Conservation (phyloP, 2,113 vertebrate species). For the Ginglymostoma cirratum region DNA sequence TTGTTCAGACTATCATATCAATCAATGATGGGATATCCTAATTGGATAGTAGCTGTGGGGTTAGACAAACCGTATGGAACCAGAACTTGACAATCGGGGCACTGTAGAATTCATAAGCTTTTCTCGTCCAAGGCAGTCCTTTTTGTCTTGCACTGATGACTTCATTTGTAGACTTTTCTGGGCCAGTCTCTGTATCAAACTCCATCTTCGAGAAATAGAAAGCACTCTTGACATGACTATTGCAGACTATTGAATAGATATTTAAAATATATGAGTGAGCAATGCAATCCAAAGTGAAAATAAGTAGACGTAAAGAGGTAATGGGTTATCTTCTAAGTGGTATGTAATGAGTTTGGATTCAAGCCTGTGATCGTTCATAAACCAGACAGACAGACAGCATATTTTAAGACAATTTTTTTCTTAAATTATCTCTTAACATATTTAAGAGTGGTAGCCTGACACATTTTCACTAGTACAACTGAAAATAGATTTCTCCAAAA, state of each 20-base stretch:
- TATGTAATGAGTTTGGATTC: neutral
- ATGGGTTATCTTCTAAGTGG: neutral
- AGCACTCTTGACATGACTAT: neutral
- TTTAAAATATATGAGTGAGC: neutral
- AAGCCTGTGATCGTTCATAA: neutral
- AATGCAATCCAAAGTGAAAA: neutral
- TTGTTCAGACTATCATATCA: neutral
- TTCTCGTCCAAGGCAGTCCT: slow-evolving; percentile 62
- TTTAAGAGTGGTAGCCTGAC: neutral
- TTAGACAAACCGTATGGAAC: slow-evolving; percentile 83
- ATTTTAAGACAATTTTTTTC: neutral
- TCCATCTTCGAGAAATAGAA: slow-evolving; percentile 48
- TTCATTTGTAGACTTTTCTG: slow-evolving; percentile 44
- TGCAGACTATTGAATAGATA: slow-evolving; percentile 7
- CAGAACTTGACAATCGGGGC: slow-evolving; percentile 98
- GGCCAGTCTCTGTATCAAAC: slow-evolving; percentile 67
- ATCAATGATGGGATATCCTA: neutral
- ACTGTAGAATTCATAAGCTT: slow-evolving; percentile 85
- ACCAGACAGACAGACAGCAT: neutral
- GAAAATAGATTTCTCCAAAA: neutral
- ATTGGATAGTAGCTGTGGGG: neutral
- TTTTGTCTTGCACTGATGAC: slow-evolving; percentile 44
- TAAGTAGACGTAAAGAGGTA: neutral
- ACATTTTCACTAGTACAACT: neutral
- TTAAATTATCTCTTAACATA: neutral